Conservation (phyloP, 1,140 invertebrate species). For the Caenorhabditis remanei region DNA sequence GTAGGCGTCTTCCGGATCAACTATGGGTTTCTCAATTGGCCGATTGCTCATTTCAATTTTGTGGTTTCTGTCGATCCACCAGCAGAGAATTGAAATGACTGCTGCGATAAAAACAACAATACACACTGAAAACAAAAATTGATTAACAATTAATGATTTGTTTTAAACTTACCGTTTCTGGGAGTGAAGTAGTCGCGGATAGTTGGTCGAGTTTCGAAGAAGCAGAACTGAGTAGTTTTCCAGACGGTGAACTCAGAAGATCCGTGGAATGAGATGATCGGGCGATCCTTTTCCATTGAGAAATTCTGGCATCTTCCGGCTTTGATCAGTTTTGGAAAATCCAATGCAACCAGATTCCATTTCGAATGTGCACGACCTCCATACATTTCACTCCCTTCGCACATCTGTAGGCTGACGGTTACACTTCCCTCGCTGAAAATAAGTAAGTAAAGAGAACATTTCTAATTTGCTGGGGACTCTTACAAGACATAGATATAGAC, state of each 20-base stretch:
- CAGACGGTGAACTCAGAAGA: not conserved
- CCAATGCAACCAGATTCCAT: constrained; percentile 24
- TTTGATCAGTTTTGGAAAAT: not conserved
- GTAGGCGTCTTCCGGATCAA: too few species aligned
- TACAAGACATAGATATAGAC: not conserved
- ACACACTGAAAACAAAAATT: too few species aligned
- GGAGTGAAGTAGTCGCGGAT: not conserved
- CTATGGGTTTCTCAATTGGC: too few species aligned
- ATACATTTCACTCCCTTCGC: not conserved
- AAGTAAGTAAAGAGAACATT: not conserved
- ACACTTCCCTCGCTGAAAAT: constrained; percentile 16
- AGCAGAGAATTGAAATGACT: too few species aligned
- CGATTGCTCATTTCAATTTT: too few species aligned
- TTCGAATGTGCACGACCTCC: not conserved
- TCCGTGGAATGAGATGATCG: not conserved
- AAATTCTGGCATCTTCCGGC: not conserved
- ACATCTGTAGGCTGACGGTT: not conserved
- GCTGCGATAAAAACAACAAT: too few species aligned
- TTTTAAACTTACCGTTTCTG: not conserved
- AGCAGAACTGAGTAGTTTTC: not conserved
- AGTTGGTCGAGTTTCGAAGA: not conserved
- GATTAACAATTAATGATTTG: too few species aligned
- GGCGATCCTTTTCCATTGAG: not conserved
- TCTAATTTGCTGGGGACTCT: not conserved
- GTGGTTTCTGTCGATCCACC: too few species aligned